phyloP scores from a whole-genome alignment of 2,888 invertebrate genomes.

The Mesoligia furuncula region DNA sequence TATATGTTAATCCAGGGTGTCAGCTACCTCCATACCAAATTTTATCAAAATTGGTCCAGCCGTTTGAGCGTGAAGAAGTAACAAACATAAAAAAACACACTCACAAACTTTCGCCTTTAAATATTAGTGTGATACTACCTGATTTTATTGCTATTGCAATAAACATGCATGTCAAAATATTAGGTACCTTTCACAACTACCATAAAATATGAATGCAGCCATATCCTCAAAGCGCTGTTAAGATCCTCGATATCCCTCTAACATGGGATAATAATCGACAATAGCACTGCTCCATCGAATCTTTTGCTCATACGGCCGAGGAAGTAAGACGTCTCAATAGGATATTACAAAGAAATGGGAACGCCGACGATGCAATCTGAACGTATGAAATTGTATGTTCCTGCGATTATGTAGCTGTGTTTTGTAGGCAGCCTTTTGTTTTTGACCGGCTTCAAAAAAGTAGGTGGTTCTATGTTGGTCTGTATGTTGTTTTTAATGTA shows the following conservation, averaged over 20 bases:
- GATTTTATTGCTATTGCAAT: neutral
- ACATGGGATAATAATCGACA: slow-evolving; percentile 7
- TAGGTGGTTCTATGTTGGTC: too few relatives aligned
- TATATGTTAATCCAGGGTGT: too few relatives aligned
- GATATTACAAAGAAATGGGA: slow-evolving; percentile 34
- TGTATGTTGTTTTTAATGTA: too few relatives aligned
- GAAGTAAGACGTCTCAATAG: slow-evolving; percentile 15
- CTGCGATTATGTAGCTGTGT: neutral
- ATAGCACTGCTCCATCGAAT: neutral
- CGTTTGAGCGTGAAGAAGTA: too few relatives aligned
- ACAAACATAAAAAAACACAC: too few relatives aligned
- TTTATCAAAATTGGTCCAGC: too few relatives aligned
- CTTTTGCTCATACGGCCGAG: neutral
- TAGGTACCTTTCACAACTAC: neutral
- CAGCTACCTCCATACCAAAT: too few relatives aligned
- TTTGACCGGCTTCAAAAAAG: neutral
- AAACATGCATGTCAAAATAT: neutral
- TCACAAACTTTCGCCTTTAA: too few relatives aligned
- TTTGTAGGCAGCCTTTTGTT: neutral
- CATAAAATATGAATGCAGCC: slow-evolving; percentile 1
- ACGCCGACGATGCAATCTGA: slow-evolving; percentile 17
- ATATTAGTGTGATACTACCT: too few relatives aligned
- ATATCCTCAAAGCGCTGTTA: neutral
- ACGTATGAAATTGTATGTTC: neutral
- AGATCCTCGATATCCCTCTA: neutral